Percentiles rank a stretch among this genome's conserved stretches.
phyloP scores from a whole-genome alignment of 2,113 vertebrate genomes.

The Gopherus flavomarginatus region DNA sequence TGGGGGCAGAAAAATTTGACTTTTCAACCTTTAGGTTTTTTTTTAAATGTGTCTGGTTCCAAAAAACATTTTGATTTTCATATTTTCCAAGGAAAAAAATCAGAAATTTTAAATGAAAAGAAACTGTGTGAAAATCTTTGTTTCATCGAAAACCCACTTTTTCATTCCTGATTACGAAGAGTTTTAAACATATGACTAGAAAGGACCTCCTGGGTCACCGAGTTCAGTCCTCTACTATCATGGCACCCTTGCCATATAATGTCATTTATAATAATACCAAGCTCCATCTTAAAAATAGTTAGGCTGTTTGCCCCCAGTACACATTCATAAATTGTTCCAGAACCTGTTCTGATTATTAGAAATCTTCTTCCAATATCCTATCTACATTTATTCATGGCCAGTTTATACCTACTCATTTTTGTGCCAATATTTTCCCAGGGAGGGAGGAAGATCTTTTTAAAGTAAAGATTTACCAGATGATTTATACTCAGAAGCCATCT shows the following conservation, averaged over 20 bases:
- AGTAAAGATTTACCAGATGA: background rate
- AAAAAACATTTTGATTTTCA: background rate
- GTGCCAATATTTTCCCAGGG: background rate
- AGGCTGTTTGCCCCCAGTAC: background rate
- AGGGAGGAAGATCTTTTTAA: background rate
- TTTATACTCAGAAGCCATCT: background rate
- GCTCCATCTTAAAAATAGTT: background rate
- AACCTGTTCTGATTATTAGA: background rate
- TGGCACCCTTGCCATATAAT: background rate
- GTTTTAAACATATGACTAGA: background rate
- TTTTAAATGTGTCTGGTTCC: background rate
- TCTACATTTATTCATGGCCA: background rate
- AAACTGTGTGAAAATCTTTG: background rate
- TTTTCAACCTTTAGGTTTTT: background rate
- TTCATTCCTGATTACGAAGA: background rate
- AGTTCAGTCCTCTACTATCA: background rate
- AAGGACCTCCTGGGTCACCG: background rate
- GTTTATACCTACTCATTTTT: background rate
- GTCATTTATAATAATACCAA: background rate
- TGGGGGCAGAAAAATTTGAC: rapidly evolving
- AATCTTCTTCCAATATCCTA: background rate
- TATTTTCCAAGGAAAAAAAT: background rate
- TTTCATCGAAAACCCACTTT: background rate
- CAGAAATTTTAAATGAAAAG: background rate
- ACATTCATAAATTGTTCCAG: background rate